Base-by-base conservation (phyloP, 1,140 invertebrate genomes). In the Frieseomelitta varia region DNA sequence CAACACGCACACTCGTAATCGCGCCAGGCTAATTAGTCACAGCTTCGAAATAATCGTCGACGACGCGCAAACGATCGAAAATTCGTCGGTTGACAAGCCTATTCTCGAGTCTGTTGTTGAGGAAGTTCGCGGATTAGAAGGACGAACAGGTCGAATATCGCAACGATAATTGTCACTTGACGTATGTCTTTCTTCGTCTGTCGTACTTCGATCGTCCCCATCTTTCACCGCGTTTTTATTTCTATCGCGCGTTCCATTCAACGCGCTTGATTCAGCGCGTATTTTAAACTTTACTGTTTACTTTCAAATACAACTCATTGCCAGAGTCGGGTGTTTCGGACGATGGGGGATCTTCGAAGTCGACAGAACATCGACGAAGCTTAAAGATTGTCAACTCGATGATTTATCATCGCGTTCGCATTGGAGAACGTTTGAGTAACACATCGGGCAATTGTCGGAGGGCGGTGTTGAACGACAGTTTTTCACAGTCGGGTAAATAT, bases 1-100 rank as follows among this genome's bases (percentile, higher is more conserved):
- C 63, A 83, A 27, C 58, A 89, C 77, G 77, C 81, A 85, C 79
- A 65, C 68, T 85, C 78, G 51, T 55, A 47, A 80, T 71, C 77
- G 72, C 78, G 89, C 86, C 88, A 90, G 81, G 53, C 71, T 68
- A 83, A 91, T 90, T 87, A 87, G 87, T 85, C 88, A 92, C 80
- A 75, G 65, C 74, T 67, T 88, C 55, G 76, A 88, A 89, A 90
- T 87, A 90, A 51, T 68, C 63, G 0, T 75, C 73, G 84, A 47
- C 75, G 10, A 76, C 30, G 47, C 76, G 17, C 76, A 14, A 72
- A 74, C 4, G 27, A 61, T 79, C 30, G n/a, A 61, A 67, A 24
- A 78, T 39, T 87, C 30, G 47, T 8, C 77, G 15, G 63, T n/a
- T 72, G 68, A 53, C 65, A 27, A 58, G 78, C 21, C 39, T 58